These are phyloP conservation scores for Chydorus sphaericus DNA, from an alignment of 2,888 invertebrate genomes.

Conservation along the genomic window DNA sequence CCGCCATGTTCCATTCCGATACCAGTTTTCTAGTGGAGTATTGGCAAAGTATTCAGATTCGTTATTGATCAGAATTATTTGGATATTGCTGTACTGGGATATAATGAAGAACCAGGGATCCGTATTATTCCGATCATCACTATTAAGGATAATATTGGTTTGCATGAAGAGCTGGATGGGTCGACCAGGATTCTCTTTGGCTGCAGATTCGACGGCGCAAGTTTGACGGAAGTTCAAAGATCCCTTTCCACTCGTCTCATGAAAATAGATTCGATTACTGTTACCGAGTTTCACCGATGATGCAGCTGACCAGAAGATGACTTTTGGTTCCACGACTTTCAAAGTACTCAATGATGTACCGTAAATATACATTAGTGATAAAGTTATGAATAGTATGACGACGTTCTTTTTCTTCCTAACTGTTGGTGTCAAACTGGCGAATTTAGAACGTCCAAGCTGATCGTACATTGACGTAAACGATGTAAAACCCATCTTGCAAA, in stretches of 20 bases:
- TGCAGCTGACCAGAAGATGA: no score
- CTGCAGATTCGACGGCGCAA: neutral
- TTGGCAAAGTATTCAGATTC: neutral
- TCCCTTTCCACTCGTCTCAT: neutral
- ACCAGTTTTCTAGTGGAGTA: neutral
- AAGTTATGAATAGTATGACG: no score
- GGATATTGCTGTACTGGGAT: neutral
- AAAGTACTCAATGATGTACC: no score
- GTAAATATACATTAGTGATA: no score
- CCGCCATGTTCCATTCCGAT: neutral
- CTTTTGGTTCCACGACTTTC: no score
- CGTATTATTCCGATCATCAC: neutral
- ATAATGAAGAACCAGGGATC: neutral
- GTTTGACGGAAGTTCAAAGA: neutral
- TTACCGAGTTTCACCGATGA: no score
- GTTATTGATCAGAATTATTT: neutral
- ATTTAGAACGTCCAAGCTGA: no score
- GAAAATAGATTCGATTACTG: neutral
- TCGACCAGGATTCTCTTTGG: neutral
- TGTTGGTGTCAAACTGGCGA: no score
- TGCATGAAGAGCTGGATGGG: slow-evolving; percentile 3
- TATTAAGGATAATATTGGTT: no score
- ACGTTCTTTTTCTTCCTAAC: no score
- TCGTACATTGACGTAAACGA: no score
- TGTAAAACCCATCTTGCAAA: no score